Conservation (phyloP, 2,888 invertebrate species). For the Dioctria rufipes region DNA sequence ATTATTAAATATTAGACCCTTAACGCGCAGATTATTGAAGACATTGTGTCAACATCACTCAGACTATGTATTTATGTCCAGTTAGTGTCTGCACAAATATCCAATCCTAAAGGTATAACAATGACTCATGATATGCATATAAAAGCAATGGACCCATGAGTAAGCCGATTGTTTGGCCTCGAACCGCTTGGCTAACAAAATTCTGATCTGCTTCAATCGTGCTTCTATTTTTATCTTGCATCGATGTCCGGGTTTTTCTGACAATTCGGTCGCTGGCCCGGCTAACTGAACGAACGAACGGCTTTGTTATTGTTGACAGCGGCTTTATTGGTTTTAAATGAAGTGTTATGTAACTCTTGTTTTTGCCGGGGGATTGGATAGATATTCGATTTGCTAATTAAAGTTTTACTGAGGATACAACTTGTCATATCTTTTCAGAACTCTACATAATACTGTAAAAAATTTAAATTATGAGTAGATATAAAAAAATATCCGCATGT, state of each 20-base stretch:
- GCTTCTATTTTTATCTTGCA: conserved; percentile 39
- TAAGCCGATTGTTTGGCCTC: conserved; percentile 42
- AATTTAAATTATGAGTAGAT: too few relatives aligned
- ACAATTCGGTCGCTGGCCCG: conserved; percentile 36
- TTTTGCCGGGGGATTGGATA: not conserved
- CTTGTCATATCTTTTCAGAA: too few relatives aligned
- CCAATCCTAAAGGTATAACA: conserved; percentile 3
- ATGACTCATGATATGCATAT: conserved; percentile 19
- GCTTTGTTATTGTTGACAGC: conserved; percentile 45
- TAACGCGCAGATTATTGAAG: not conserved
- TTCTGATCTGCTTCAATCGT: conserved; percentile 42
- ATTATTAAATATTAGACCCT: not conserved
- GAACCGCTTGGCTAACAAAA: conserved; percentile 20
- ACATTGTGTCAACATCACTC: conserved; percentile 5
- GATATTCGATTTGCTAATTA: conserved; percentile 26
- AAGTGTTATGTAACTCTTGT: conserved; percentile 36
- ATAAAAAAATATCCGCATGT: too few relatives aligned
- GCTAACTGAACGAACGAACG: not conserved
- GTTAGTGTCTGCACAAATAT: not conserved
- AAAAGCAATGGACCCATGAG: conserved; percentile 33
- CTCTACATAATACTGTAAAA: too few relatives aligned
- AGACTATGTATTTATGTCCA: conserved; percentile 1
- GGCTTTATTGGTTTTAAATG: not conserved
- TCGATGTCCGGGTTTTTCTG: conserved; percentile 46
- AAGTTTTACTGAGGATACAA: not conserved